phyloP scores from a whole-genome alignment of 35 echinoderm and acorn worm species.

The Holothuria glaberrima region DNA sequence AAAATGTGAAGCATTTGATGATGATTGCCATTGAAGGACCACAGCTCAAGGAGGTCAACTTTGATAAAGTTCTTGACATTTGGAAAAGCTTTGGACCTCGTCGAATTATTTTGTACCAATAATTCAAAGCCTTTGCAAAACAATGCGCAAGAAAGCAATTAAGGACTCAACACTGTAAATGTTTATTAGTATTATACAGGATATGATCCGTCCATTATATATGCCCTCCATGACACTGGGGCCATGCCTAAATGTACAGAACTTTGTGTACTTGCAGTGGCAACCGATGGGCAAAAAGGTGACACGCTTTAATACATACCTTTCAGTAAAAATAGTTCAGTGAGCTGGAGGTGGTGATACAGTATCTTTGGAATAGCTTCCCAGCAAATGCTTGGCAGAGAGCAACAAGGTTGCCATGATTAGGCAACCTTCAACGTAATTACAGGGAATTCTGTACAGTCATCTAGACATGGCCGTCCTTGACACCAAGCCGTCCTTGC shows the following conservation, averaged over 20 bases:
- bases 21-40: conserved; percentile 16
- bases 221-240: background rate
- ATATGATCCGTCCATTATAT: background rate
- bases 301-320: background rate
- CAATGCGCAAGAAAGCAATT: too few relatives aligned
- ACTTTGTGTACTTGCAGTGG: conserved; percentile 2
- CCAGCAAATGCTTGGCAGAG: background rate
- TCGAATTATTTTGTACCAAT: background rate
- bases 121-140: too few relatives aligned
- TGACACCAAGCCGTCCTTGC: background rate
- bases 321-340: conserved; percentile 6
- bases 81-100: background rate
- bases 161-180: conserved; percentile 5
- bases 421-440: conserved; percentile 5
- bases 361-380: too few relatives aligned
- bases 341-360: too few relatives aligned
- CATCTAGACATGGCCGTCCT: conserved; percentile 13
- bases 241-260: background rate
- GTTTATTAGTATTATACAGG: conserved; percentile 3
- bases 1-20: conserved; percentile 5
- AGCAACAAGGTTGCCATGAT: conserved; percentile 17
- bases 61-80: conserved; percentile 36
- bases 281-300: background rate
- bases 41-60: conserved; percentile 3
- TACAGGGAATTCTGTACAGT: conserved; percentile 9